Evolutionary conservation across 2,888 invertebrate genomes (phyloP).

Genomic region (Elysia crispata): DNA sequence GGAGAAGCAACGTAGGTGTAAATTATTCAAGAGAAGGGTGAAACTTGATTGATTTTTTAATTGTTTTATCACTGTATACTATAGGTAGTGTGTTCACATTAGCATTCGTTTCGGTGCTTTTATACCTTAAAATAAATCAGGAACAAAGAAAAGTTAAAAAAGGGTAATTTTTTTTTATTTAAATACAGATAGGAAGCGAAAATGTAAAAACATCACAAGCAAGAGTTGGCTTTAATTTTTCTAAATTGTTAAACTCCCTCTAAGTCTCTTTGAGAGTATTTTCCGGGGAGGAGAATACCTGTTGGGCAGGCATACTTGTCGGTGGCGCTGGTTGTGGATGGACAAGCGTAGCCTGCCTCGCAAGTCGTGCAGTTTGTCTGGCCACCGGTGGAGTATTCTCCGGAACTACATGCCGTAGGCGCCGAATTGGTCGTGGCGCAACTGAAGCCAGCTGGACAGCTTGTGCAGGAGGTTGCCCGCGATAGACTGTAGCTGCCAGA

Average conservation of each 20-base stretch:
- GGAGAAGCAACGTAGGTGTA: slow-evolving; percentile 15
- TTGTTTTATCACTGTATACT: not conserved
- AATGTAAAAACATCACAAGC: too few species aligned
- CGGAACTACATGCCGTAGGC: slow-evolving; percentile 59
- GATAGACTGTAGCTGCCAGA: slow-evolving; percentile 50
- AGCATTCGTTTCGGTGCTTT: too few species aligned
- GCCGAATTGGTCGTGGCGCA: slow-evolving; percentile 56
- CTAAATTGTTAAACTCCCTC: too few species aligned
- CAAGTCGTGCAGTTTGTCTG: slow-evolving; percentile 61
- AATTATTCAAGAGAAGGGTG: not conserved
- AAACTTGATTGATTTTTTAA: not conserved
- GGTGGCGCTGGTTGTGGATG: slow-evolving; percentile 61
- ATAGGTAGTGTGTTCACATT: too few species aligned
- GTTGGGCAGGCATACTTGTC: slow-evolving; percentile 58
- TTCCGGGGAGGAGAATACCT: slow-evolving; percentile 52
- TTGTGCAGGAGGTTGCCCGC: slow-evolving; percentile 55
- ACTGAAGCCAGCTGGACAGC: slow-evolving; percentile 67
- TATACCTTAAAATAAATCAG: too few species aligned
- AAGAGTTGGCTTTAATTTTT: too few species aligned
- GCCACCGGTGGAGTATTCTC: slow-evolving; percentile 64
- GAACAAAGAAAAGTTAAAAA: too few species aligned
- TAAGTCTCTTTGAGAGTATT: too few species aligned
- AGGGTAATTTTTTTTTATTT: too few species aligned
- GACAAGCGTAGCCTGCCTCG: slow-evolving; percentile 70
- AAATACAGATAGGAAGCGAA: too few species aligned